These are phyloP conservation scores for Actenoides hombroni DNA, from an alignment of 2,113 vertebrate genomes.

Conservation along the genomic window DNA sequence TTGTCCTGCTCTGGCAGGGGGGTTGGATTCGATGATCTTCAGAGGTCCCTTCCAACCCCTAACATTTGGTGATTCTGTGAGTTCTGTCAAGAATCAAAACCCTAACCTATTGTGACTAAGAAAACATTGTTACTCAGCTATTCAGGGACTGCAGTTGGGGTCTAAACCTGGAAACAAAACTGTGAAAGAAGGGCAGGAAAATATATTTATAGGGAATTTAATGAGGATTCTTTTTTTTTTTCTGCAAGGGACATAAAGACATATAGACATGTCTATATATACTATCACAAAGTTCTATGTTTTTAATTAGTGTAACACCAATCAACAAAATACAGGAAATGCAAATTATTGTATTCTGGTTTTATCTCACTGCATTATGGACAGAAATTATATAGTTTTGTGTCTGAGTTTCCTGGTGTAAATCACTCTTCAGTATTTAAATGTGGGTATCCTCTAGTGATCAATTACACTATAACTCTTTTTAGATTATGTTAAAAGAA, in stretches of 20 bases:
- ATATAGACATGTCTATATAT: neutral
- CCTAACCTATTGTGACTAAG: constrained; percentile 13
- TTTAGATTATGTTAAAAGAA: neutral
- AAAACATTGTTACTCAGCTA: constrained; percentile 26
- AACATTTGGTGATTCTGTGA: too few species aligned
- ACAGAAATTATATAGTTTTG: neutral
- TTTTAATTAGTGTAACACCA: neutral
- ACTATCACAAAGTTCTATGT: neutral
- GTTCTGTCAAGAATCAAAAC: constrained; percentile 58
- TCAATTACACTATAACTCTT: neutral
- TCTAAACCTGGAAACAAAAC: neutral
- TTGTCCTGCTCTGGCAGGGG: too few species aligned
- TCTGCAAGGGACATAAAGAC: neutral
- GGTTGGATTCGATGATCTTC: too few species aligned
- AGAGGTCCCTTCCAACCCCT: too few species aligned
- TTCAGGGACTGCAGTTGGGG: too few species aligned
- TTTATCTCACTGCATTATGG: neutral
- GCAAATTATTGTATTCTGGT: neutral
- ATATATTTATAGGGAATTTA: neutral
- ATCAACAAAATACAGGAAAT: neutral
- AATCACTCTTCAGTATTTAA: neutral
- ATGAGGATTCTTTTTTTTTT: neutral
- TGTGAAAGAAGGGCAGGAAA: neutral
- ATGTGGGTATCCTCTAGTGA: neutral
- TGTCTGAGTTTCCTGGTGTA: neutral